These are phyloP conservation scores for Eulithis testata DNA, from an alignment of 2,888 invertebrate species.

Conservation along the genomic window DNA sequence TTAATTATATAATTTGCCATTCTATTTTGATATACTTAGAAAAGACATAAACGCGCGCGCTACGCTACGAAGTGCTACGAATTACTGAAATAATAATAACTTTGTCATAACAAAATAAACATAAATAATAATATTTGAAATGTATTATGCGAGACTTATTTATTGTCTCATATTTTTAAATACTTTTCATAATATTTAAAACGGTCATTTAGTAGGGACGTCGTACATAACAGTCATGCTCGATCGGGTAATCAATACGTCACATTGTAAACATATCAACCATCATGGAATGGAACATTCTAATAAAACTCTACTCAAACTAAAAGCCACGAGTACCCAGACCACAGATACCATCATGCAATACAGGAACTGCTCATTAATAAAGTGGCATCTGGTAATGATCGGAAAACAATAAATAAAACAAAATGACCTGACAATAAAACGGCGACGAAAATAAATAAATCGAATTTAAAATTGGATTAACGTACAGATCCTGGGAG, in stretches of 20 bases:
- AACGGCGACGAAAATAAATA: conserved; percentile 42
- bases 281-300: conserved; percentile 27
- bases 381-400: conserved; percentile 44
- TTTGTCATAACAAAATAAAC: no score
- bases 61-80: conserved; percentile 1
- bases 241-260: conserved; percentile 9
- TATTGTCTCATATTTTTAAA: no score
- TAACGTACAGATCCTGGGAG: conserved; percentile 77
- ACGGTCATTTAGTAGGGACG: background rate
- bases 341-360: conserved; percentile 36
- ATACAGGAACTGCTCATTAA: conserved; percentile 40
- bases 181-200: no score
- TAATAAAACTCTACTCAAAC: conserved; percentile 38
- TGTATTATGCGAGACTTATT: no score
- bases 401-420: conserved; percentile 40
- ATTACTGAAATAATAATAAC: background rate
- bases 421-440: conserved; percentile 42
- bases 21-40: background rate
- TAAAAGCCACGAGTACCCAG: conserved; percentile 21
- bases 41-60: conserved; percentile 2
- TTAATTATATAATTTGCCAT: background rate
- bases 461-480: conserved; percentile 54
- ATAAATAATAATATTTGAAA: no score
- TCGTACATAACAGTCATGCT: conserved; percentile 30
- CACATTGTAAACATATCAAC: conserved; percentile 4